Evolutionary conservation across 2,888 invertebrate genomes (phyloP).

Genomic region (Nematopogon swammerdamellus): DNA sequence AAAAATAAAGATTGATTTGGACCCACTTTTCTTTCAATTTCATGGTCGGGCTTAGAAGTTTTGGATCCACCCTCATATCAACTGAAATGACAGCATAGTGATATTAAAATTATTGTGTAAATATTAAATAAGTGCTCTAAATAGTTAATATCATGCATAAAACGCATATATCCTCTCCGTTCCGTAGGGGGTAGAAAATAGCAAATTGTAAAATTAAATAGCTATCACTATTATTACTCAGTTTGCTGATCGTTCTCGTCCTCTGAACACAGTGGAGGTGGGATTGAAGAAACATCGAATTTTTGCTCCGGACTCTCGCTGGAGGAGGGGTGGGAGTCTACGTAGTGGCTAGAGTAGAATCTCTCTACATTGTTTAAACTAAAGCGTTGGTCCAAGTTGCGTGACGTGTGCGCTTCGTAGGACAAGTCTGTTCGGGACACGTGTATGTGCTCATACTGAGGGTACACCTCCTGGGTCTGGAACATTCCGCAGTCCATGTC

Average conservation of each 20-base stretch:
- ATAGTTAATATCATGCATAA: too few species aligned
- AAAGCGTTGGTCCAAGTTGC: slow-evolving; percentile 46
- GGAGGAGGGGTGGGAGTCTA: slow-evolving; percentile 60
- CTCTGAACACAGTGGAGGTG: slow-evolving; percentile 74
- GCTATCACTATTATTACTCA: slow-evolving; percentile 12
- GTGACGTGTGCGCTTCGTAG: slow-evolving; percentile 26
- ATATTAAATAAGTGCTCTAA: too few species aligned
- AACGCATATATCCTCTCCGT: too few species aligned
- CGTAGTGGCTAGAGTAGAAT: slow-evolving; percentile 49
- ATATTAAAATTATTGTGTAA: too few species aligned
- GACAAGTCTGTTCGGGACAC: slow-evolving; percentile 16
- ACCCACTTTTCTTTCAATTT: too few species aligned
- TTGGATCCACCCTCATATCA: too few species aligned
- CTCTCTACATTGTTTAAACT: slow-evolving; percentile 47
- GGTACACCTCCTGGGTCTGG: slow-evolving; percentile 46
- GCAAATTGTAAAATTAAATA: slow-evolving; percentile 4
- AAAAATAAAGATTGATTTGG: too few species aligned
- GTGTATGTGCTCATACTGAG: slow-evolving; percentile 37
- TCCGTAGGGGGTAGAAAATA: too few species aligned
- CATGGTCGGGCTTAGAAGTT: too few species aligned
- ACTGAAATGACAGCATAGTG: too few species aligned
- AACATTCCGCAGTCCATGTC: slow-evolving; percentile 39
- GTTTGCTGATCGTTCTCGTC: slow-evolving; percentile 60
- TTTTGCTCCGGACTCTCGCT: slow-evolving; percentile 68
- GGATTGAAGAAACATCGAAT: slow-evolving; percentile 71